Conservation (phyloP, 2,797 vertebrate species). For the Oophaga sylvatica region DNA sequence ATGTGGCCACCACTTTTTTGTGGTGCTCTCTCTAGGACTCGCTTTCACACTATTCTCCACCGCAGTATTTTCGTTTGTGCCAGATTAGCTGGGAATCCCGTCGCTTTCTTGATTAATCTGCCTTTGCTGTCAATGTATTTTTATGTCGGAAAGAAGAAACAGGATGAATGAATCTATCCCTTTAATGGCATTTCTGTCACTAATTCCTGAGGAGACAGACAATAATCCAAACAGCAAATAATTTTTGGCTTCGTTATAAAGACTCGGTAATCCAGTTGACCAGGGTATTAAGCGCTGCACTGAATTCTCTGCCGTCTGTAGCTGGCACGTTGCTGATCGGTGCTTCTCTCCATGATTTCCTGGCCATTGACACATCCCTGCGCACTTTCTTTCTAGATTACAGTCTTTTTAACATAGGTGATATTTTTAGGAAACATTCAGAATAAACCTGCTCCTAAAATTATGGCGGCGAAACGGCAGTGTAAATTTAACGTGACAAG, state of each 20-base stretch:
- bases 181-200: not conserved
- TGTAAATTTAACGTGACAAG: conserved; percentile 52
- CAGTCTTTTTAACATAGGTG: not conserved
- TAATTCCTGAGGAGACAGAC: not conserved
- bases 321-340: not conserved
- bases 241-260: not conserved
- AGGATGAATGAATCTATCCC: not conserved
- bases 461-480: not conserved
- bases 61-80: no score
- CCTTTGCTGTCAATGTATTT: not conserved
- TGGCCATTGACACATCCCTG: conserved; percentile 30
- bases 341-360: not conserved
- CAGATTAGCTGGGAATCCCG: no score
- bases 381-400: conserved; percentile 37
- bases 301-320: not conserved
- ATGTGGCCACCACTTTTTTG: no score
- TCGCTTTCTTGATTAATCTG: no score
- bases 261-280: not conserved
- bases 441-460: conserved; percentile 31
- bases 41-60: no score
- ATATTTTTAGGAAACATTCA: conserved; percentile 46
- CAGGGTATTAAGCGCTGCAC: not conserved
- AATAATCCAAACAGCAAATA: conserved; percentile 11
- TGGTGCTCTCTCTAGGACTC: no score
- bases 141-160: not conserved